Evolutionary conservation across 2,113 vertebrate genomes (phyloP), one percentile per base, ranked within the genome.

Genomic region (Hystrix brachyura): DNA sequence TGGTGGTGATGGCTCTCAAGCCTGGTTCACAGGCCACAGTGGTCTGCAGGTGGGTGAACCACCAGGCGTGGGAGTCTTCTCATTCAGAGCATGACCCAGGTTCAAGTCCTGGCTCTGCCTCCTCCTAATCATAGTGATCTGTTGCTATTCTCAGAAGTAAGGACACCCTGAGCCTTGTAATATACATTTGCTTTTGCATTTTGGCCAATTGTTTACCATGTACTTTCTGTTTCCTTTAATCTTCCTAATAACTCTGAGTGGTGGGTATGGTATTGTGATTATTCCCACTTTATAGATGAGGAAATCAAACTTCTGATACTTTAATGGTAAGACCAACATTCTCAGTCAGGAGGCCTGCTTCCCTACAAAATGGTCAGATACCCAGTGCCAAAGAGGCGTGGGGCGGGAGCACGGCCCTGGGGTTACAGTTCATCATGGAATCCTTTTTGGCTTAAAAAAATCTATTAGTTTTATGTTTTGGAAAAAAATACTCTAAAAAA

Each of bases 301-400:
- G 95, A 85, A 60, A n/a, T 64, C 13, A 34, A 67, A 25, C 21
- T 80, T 71, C 7, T 38, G 57, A 38, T 21, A 38, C 32, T 3
- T 1, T 23, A 79, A 18, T 7, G 48, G 8, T 12, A n/a, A 81
- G 67, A 6, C 34, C 57, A 51, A 25, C 21, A 4, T 32, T 23
- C 62, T 76, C 46, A 51, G 48, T 51, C n/a, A 55, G 76, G 72
- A 7, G 0, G 7, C 17, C 72, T 2, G 65, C 7, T 38, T 60
- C 21, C 53, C 1, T 0, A 2, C 25, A 46, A 4, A 1, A 0
- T 1, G 53, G 19, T 46, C 78, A 67, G 65, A 23, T 0, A 48
- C 0, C 43, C 38, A 3, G 1, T 5, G 65, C 71, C 7, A 9
- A 81, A 34, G 46, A 69, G 65, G 25, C 80, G 1, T 4, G 5